Percentiles rank a stretch among this genome's conserved stretches.
Evolutionary conservation across 2,888 invertebrate genomes (phyloP).

Genomic region (Agrotis ipsilon): DNA sequence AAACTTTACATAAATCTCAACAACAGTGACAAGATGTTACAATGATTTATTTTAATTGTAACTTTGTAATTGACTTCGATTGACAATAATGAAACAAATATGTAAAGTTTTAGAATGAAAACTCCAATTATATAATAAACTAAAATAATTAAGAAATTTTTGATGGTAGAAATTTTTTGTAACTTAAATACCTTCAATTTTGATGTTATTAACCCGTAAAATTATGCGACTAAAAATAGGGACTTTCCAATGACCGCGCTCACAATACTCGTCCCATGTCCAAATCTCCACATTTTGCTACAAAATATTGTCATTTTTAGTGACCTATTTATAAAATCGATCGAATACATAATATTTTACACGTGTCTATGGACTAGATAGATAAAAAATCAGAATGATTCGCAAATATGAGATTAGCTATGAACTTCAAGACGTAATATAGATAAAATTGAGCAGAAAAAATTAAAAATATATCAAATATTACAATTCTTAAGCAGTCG

Average conservation of each 20-base stretch:
- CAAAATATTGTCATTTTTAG: constrained; percentile 42
- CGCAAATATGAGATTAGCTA: constrained; percentile 4
- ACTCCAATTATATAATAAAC: no score
- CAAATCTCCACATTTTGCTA: constrained; percentile 9
- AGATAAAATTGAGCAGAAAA: neutral
- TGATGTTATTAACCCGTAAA: constrained; percentile 4
- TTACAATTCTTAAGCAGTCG: neutral
- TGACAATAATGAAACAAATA: no score
- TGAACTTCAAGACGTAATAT: constrained; percentile 16
- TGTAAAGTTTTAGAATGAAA: neutral
- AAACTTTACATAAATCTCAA: no score
- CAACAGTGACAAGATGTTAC: no score
- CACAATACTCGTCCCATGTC: neutral
- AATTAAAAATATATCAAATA: neutral
- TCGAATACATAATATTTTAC: constrained; percentile 34
- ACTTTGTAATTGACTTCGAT: no score
- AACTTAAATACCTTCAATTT: neutral
- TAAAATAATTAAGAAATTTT: neutral
- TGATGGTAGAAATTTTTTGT: neutral
- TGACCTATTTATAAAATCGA: constrained; percentile 50
- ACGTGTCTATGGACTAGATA: constrained; percentile 36
- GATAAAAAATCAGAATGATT: constrained; percentile 30
- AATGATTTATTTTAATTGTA: no score
- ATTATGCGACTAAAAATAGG: constrained; percentile 27
- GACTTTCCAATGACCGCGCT: constrained; percentile 5